Evolutionary conservation across 92 coral and sea anemone genomes (phyloP).

Genomic region (Actinostola sp.): DNA sequence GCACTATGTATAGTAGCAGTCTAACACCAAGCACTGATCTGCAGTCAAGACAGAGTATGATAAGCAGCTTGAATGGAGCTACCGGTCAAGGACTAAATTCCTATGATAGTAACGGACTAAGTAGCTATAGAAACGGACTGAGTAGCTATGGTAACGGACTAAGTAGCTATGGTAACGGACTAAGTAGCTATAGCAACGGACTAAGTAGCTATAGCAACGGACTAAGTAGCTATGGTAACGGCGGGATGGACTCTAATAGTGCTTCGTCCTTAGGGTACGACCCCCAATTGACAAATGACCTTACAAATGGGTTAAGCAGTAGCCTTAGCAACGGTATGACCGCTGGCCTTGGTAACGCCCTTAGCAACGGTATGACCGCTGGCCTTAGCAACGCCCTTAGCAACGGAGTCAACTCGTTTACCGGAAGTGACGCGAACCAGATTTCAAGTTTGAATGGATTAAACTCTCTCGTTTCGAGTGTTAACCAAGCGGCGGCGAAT

Average conservation of each 20-base stretch:
- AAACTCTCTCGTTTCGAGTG: slow-evolving; percentile 11
- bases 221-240: slow-evolving; percentile 21
- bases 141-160: slow-evolving; percentile 26
- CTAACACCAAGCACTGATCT: background rate
- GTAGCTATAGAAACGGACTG: slow-evolving; percentile 28
- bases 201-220: slow-evolving; percentile 13
- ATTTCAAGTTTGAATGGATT: slow-evolving; percentile 6
- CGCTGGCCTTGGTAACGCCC: slow-evolving; percentile 5
- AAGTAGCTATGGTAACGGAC: slow-evolving; percentile 10
- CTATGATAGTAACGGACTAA: slow-evolving; percentile 9
- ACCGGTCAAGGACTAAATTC: slow-evolving; percentile 9
- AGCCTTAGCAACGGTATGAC: slow-evolving; percentile 15
- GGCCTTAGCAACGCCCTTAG: slow-evolving; percentile 5
- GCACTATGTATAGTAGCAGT: background rate
- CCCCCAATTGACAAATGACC: background rate
- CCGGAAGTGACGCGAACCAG: slow-evolving; percentile 15
- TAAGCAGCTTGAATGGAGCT: slow-evolving; percentile 10
- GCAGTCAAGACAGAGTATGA: slow-evolving; percentile 29
- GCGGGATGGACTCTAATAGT: slow-evolving; percentile 11
- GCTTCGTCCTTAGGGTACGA: background rate
- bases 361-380: background rate
- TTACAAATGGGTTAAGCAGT: slow-evolving; percentile 15
- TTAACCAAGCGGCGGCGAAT: slow-evolving; percentile 4
- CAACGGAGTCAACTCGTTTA: slow-evolving; percentile 7
- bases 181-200: no score